Base-by-base conservation (phyloP, 2,113 vertebrate species). In the Podarcis cretensis region DNA sequence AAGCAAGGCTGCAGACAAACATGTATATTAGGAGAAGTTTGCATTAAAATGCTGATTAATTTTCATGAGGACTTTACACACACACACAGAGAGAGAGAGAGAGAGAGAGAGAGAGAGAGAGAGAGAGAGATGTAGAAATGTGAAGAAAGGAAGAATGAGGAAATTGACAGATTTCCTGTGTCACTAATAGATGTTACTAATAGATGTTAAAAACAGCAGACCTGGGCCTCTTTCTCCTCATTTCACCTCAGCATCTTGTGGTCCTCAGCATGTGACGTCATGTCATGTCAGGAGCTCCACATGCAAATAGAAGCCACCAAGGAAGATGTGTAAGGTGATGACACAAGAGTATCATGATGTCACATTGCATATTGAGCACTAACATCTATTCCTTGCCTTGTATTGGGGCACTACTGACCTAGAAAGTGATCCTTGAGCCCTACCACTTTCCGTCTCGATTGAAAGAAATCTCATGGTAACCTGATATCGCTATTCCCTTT, bases 401-500 rank as follows among this genome's bases (percentile, higher is more conserved):
- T 40, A 23, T n/a, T 40, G 27, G 59, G n/a, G 5, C 32, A 68
- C 20, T 48, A 48, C 6, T 68, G 75, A 93, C 65, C 68, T 91
- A 0, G 86, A 89, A 90, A 43, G 89, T 96, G 93, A 91, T 95
- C 90, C 68, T 83, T 94, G 91, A 94, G 25, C 9, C 40, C 5
- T 73, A 32, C 27, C n/a, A 20, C 21, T 85, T 92, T 78, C 40
- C 66, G 4, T 7, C 25, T 69, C 27, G 8, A 30, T 27, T 59
- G 95, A 89, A 84, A 89, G 73, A 84, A 94, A 87, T 90, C 35
- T 89, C 85, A 83, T 88, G 92, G 94, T 92, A 94, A 94, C 87
- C 90, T 91, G 59, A 90, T 89, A 91, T 94, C 93, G 87, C 81
- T 89, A 93, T 95, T 95, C 83, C 86, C 69, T 91, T 94, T 94